Percentiles rank a stretch among this genome's conserved stretches.
Evolutionary conservation across 1,140 invertebrate genomes (phyloP).

Genomic region (Oppia nitens): DNA sequence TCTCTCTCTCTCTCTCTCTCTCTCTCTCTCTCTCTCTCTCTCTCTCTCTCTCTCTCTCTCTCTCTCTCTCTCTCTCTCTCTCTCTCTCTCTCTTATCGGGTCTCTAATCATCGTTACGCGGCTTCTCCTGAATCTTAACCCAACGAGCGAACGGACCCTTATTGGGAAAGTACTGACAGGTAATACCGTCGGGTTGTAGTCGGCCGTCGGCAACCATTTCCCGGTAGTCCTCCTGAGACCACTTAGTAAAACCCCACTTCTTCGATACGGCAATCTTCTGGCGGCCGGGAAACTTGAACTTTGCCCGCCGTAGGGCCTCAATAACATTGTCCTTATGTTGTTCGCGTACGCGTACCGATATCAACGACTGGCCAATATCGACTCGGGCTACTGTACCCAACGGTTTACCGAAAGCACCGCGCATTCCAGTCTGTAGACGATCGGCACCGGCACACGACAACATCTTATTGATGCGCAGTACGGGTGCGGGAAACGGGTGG

Average conservation of each 20-base stretch:
- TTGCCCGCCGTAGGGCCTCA: constrained; percentile 87
- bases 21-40: neutral
- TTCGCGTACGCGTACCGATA: constrained; percentile 89
- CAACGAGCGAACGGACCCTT: constrained; percentile 75
- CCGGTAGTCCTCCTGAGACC: constrained; percentile 75
- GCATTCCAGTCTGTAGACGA: constrained; percentile 99
- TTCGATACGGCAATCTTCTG: constrained; percentile 97
- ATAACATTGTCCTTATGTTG: constrained; percentile 82
- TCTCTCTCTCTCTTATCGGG: neutral
- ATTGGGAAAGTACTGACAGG: constrained; percentile 76
- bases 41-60: neutral
- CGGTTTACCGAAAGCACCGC: constrained; percentile 97
- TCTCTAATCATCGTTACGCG: too few relatives aligned
- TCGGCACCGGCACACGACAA: constrained; percentile 99
- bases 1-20: neutral
- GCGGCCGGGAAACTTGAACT: constrained; percentile 99
- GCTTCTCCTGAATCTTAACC: constrained; percentile 42
- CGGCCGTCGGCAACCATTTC: constrained; percentile 58
- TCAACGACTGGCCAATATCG: constrained; percentile 90
- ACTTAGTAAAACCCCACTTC: constrained; percentile 98
- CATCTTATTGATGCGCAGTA: constrained; percentile 99
- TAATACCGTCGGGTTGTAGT: constrained; percentile 75
- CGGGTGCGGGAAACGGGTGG: constrained; percentile 95
- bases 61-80: neutral
- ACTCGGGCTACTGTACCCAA: constrained; percentile 96